Evolutionary conservation across 1,140 invertebrate species (phyloP).

Genomic region (Apis laboriosa): DNA sequence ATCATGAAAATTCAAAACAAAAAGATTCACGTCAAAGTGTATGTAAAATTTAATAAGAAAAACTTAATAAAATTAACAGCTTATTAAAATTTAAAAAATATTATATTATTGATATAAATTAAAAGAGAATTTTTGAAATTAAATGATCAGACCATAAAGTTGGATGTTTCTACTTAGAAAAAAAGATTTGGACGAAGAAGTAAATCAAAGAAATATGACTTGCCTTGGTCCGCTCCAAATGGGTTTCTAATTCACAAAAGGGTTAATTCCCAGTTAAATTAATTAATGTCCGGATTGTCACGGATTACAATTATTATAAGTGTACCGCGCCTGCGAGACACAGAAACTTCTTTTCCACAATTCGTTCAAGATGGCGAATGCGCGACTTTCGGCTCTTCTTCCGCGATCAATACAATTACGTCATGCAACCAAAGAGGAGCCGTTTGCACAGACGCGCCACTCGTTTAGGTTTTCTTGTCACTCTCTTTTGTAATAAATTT

Average conservation of each 20-base stretch:
- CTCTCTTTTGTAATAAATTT: slow-evolving; percentile 33
- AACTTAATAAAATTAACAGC: not conserved
- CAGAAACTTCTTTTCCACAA: slow-evolving; percentile 79
- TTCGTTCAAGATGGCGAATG: slow-evolving; percentile 82
- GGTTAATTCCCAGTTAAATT: slow-evolving; percentile 81
- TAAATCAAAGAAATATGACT: slow-evolving; percentile 71
- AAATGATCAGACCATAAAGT: slow-evolving; percentile 42
- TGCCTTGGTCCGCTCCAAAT: slow-evolving; percentile 87
- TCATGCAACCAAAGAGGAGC: slow-evolving; percentile 77
- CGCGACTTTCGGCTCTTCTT: slow-evolving; percentile 77
- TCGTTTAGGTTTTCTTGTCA: slow-evolving; percentile 58
- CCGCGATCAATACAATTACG: slow-evolving; percentile 85
- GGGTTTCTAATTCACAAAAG: slow-evolving; percentile 84
- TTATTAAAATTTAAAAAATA: not conserved
- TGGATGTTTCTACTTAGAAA: slow-evolving; percentile 56
- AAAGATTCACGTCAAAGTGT: slow-evolving; percentile 32
- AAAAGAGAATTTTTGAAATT: not conserved
- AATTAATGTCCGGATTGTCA: slow-evolving; percentile 81
- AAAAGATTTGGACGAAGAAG: slow-evolving; percentile 31
- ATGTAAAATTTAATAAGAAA: not conserved
- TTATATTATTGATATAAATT: not conserved
- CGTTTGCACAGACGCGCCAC: slow-evolving; percentile 66
- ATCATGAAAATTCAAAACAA: slow-evolving; percentile 64
- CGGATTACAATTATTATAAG: slow-evolving; percentile 78
- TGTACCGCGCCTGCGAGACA: slow-evolving; percentile 75